Evolutionary conservation across 2,797 vertebrate species (phyloP).

Genomic region (Chelidonichthys spinosus): DNA sequence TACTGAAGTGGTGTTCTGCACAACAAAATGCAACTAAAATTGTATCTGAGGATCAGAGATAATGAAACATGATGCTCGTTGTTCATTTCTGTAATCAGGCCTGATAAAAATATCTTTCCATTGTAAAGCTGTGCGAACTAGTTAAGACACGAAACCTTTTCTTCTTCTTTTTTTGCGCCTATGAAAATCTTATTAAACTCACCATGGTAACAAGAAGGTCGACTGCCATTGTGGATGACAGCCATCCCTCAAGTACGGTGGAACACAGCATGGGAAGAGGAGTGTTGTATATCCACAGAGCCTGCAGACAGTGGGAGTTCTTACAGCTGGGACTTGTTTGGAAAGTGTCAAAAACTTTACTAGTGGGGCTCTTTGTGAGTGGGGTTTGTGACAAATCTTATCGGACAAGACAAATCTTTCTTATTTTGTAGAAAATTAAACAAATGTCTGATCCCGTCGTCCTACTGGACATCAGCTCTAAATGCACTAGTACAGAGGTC

Average conservation of each 20-base stretch:
- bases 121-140: background rate
- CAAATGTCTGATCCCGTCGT: too few species aligned
- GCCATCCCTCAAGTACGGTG: background rate
- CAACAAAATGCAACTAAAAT: background rate
- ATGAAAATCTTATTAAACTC: slow-evolving; percentile 25
- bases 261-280: background rate
- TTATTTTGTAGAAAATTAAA: too few species aligned
- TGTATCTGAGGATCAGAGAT: background rate
- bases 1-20: background rate
- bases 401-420: too few species aligned
- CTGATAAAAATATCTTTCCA: background rate
- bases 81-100: background rate
- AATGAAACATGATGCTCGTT: background rate
- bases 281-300: slow-evolving; percentile 7
- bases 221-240: background rate
- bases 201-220: slow-evolving; percentile 41
- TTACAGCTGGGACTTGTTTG: too few species aligned
- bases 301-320: background rate
- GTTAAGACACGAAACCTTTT: background rate
- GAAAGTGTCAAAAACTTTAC: background rate
- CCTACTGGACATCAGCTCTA: too few species aligned
- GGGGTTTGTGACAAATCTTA: too few species aligned
- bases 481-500: too few species aligned
- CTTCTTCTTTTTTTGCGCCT: too few species aligned
- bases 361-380: background rate